These are phyloP conservation scores for Ceratina australensis DNA, from an alignment of 1,140 invertebrate species.

Conservation along the genomic window DNA sequence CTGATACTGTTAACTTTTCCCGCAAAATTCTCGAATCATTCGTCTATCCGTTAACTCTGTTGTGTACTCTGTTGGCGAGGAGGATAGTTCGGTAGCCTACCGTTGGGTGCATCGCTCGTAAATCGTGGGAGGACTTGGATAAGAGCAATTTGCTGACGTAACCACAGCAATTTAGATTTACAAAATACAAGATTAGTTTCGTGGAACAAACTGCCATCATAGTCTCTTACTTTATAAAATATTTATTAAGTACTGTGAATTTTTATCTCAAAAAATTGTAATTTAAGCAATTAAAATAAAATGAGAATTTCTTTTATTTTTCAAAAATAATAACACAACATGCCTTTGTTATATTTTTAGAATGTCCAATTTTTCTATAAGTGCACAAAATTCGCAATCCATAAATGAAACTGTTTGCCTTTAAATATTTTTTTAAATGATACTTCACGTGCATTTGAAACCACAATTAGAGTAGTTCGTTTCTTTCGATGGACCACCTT, in stretches of 20 bases:
- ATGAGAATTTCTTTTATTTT: too few relatives aligned
- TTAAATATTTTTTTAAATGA: neutral
- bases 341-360: too few relatives aligned
- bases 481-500: neutral
- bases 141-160: neutral
- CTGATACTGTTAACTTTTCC: constrained; percentile 56
- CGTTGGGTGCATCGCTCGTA: neutral
- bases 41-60: neutral
- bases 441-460: neutral
- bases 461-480: neutral
- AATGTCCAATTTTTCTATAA: too few relatives aligned
- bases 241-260: neutral
- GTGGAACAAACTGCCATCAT: neutral
- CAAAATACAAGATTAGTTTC: neutral
- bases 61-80: neutral
- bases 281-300: too few relatives aligned
- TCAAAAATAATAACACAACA: too few relatives aligned
- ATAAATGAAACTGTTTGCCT: too few relatives aligned
- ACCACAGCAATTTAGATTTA: neutral
- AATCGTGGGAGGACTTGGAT: neutral
- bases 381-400: too few relatives aligned
- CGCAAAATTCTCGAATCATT: constrained; percentile 47
- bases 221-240: neutral
- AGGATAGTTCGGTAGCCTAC: neutral
- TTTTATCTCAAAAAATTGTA: too few relatives aligned